Evolutionary conservation across 1,140 invertebrate genomes (phyloP).

Genomic region (Thaumatotibia leucotreta): DNA sequence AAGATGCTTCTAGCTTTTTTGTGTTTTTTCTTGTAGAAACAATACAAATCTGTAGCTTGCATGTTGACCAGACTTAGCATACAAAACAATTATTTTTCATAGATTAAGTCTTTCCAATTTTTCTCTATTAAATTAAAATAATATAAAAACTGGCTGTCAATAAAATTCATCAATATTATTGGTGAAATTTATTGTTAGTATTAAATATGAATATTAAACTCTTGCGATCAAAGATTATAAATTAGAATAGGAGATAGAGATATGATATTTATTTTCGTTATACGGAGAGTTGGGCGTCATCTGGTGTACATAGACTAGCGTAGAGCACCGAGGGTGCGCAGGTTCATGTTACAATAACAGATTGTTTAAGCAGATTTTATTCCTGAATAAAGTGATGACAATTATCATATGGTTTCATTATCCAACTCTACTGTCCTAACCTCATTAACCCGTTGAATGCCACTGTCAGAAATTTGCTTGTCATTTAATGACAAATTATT

Average conservation of each 20-base stretch:
- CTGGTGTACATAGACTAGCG: conserved; percentile 46
- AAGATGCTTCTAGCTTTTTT: background rate
- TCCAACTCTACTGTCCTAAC: background rate
- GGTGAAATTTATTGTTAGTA: conserved; percentile 3
- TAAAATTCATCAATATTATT: conserved; percentile 35
- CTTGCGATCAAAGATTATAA: conserved; percentile 50
- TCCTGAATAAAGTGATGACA: conserved; percentile 59
- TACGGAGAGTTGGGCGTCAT: conserved; percentile 28
- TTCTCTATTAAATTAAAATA: conserved; percentile 16
- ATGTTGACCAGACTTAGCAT: conserved; percentile 3
- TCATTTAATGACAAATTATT: too few species aligned
- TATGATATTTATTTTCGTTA: conserved; percentile 66
- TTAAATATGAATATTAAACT: conserved; percentile 22
- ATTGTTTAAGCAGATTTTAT: conserved; percentile 63
- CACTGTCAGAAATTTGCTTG: too few species aligned
- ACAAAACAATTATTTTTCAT: conserved; percentile 16
- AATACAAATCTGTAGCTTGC: background rate
- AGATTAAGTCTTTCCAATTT: conserved; percentile 47
- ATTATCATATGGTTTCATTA: background rate
- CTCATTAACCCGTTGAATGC: background rate
- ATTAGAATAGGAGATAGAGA: conserved; percentile 48
- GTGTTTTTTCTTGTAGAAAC: background rate
- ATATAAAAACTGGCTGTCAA: conserved; percentile 24
- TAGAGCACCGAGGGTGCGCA: conserved; percentile 27
- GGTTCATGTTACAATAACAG: conserved; percentile 50